Evolutionary conservation across 2,797 vertebrate species (phyloP).

Genomic region (Brachymystax lenok): DNA sequence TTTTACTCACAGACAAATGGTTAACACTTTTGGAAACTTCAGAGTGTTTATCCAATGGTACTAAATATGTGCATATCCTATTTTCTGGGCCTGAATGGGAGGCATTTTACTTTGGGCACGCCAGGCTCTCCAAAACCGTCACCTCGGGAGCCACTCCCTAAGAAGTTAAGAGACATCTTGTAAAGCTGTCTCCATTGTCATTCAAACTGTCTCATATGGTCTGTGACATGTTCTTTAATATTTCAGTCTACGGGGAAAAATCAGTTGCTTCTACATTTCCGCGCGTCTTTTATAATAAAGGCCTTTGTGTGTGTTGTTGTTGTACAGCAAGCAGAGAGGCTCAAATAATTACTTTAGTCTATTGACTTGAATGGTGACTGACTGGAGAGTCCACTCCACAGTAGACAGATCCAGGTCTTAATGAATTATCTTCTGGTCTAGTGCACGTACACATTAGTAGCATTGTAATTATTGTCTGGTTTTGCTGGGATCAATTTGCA

Average conservation of each 20-base stretch:
- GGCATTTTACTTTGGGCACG: too few species aligned
- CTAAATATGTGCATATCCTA: too few species aligned
- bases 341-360: constrained; percentile 54
- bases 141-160: too few species aligned
- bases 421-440: constrained; percentile 71
- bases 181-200: constrained; percentile 3
- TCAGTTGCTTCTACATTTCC: not conserved
- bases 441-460: constrained; percentile 60
- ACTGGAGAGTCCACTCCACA: not conserved
- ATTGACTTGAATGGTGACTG: constrained; percentile 43
- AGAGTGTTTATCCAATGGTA: too few species aligned
- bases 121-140: too few species aligned
- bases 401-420: constrained; percentile 57
- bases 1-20: too few species aligned
- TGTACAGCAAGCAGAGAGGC: constrained; percentile 16
- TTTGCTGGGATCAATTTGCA: constrained; percentile 73
- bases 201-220: constrained; percentile 13
- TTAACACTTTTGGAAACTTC: too few species aligned
- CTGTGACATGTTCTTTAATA: not conserved
- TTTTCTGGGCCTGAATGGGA: too few species aligned
- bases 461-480: constrained; percentile 68
- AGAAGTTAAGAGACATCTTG: not conserved
- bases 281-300: constrained; percentile 8
- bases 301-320: constrained; percentile 4
- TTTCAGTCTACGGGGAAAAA: constrained; percentile 7